Evolutionary conservation across 2,888 invertebrate genomes (phyloP).

Genomic region (Tetragonula carbonaria): DNA sequence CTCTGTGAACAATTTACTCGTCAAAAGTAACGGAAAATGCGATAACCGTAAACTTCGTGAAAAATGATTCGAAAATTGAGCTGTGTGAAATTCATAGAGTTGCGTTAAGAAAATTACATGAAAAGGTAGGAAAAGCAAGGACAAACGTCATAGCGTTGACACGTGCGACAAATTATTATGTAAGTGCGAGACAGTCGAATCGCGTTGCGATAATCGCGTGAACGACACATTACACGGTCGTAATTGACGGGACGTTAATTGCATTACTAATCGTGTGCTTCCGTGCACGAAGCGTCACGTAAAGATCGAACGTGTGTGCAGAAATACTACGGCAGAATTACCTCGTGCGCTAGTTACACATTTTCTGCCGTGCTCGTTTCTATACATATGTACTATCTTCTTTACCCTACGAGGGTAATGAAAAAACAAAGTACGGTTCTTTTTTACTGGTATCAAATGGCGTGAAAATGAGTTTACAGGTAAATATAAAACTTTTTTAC

Average conservation of each 20-base stretch:
- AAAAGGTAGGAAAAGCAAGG: background rate
- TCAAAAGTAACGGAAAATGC: background rate
- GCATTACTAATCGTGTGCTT: slow-evolving; percentile 37
- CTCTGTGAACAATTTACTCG: background rate
- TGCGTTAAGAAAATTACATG: background rate
- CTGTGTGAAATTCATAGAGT: background rate
- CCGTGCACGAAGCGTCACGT: slow-evolving; percentile 1
- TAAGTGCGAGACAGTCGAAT: slow-evolving; percentile 13
- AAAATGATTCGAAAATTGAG: too few species aligned
- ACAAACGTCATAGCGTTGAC: background rate
- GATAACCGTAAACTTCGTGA: too few species aligned
- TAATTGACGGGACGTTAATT: slow-evolving; percentile 46
- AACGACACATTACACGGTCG: slow-evolving; percentile 16
- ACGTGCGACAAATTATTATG: slow-evolving; percentile 14
- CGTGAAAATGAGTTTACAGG: background rate
- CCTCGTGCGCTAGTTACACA: background rate
- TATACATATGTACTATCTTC: background rate
- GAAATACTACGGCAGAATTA: background rate
- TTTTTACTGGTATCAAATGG: background rate
- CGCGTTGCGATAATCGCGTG: slow-evolving; percentile 24
- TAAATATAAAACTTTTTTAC: background rate
- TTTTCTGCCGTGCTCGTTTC: background rate
- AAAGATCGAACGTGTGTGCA: slow-evolving; percentile 16
- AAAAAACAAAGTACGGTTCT: background rate
- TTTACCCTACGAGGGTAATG: background rate